Evolutionary conservation across 2,113 vertebrate genomes (phyloP).

Genomic region (Ochotona curzoniae): DNA sequence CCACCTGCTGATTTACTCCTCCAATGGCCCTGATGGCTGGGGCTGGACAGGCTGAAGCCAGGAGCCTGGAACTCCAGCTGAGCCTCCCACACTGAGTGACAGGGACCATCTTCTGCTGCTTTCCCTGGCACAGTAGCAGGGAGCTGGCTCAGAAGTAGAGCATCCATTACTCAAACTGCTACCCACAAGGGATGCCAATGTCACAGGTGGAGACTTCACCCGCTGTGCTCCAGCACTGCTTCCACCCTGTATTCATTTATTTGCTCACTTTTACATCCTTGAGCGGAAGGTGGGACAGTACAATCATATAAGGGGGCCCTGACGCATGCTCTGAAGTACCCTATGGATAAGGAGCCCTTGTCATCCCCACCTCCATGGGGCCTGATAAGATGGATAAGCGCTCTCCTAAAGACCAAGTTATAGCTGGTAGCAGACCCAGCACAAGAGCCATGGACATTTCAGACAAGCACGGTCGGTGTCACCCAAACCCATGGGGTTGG

Average conservation of each 20-base stretch:
- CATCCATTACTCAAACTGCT: no score
- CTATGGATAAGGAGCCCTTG: background rate
- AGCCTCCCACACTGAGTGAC: no score
- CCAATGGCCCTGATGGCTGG: no score
- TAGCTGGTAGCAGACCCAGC: conserved; percentile 40
- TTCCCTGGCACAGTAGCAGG: no score
- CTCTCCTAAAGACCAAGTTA: conserved; percentile 6
- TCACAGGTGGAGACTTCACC: no score
- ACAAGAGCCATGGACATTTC: background rate
- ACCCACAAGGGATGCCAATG: no score
- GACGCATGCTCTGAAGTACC: background rate
- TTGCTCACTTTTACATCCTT: background rate
- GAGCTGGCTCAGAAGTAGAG: no score
- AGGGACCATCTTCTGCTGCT: no score
- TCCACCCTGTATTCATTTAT: background rate
- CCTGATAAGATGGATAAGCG: background rate
- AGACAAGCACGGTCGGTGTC: background rate
- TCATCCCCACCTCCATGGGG: background rate
- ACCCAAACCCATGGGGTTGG: background rate
- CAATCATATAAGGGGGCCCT: background rate
- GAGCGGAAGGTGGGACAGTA: background rate
- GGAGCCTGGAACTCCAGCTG: no score
- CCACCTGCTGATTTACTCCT: no score
- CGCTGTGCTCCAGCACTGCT: no score
- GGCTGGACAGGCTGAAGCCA: no score